phyloP scores from a whole-genome alignment of 2,113 vertebrate species.

The Podilymbus podiceps region DNA sequence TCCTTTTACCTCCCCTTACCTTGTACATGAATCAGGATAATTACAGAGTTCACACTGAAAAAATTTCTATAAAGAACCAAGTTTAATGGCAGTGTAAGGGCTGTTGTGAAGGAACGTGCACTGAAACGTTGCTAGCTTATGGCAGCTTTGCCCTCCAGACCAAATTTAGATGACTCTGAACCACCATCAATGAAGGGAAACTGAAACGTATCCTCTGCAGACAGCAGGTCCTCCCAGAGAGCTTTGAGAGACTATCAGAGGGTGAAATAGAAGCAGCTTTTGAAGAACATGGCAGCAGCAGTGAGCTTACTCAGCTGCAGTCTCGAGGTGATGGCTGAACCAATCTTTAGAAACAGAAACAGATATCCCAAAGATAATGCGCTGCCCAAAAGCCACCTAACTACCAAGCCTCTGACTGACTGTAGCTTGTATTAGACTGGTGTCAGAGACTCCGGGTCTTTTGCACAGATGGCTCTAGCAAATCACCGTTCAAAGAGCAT shows the following conservation, averaged over 20 bases:
- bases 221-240: not conserved
- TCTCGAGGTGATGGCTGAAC: not conserved
- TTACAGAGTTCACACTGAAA: not conserved
- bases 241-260: not conserved
- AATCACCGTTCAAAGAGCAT: not conserved
- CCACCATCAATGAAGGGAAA: not conserved
- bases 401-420: not conserved
- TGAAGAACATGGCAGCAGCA: not conserved
- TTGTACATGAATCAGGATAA: not conserved
- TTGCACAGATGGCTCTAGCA: not conserved
- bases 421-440: not conserved
- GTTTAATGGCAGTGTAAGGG: fast-evolving
- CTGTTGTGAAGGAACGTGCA: not conserved
- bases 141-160: not conserved
- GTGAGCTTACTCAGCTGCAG: not conserved
- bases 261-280: not conserved
- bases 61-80: not conserved
- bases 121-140: not conserved
- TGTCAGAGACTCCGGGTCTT: not conserved
- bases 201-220: not conserved
- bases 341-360: not conserved
- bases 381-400: not conserved
- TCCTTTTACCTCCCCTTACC: not conserved
- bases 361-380: not conserved
- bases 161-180: not conserved